A percentile compares a stretch with the other conserved stretches of the same genome.
Evolutionary conservation across 2,888 invertebrate genomes (phyloP).

Genomic region (Craniophora ligustri): DNA sequence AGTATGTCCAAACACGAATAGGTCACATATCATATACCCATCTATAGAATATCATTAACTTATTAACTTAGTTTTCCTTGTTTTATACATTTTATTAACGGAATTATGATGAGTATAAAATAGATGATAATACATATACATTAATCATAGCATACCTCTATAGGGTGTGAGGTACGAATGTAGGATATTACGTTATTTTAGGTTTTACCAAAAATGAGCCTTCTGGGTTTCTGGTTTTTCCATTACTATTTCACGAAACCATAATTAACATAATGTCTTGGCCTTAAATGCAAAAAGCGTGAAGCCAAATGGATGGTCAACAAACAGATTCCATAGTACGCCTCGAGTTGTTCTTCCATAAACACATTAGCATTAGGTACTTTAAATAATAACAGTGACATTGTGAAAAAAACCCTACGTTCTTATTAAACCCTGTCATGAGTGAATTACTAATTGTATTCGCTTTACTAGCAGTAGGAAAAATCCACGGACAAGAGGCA

Average conservation of each 20-base stretch:
- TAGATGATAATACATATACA: too few species aligned
- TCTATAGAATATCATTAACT: too few species aligned
- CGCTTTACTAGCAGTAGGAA: conserved; percentile 60
- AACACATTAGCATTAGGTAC: conserved; percentile 59
- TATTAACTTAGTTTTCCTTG: too few species aligned
- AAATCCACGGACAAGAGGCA: conserved; percentile 61
- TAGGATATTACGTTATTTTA: too few species aligned
- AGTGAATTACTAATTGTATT: conserved; percentile 63
- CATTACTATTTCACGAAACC: conserved; percentile 36
- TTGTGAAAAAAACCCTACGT: conserved; percentile 1
- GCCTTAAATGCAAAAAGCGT: conserved; percentile 75
- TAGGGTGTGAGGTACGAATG: too few species aligned
- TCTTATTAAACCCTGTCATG: conserved; percentile 58
- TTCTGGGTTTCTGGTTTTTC: conserved; percentile 32
- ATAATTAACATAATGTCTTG: conserved; percentile 54
- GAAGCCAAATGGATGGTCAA: conserved; percentile 65
- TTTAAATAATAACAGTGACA: conserved; percentile 30
- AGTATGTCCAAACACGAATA: too few species aligned
- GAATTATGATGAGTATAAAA: too few species aligned
- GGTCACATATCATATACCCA: too few species aligned
- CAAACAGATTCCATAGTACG: conserved; percentile 69
- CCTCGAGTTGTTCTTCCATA: conserved; percentile 67
- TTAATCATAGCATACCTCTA: too few species aligned
- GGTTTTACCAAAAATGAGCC: conserved; percentile 5
- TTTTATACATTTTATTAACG: too few species aligned